phyloP scores from a whole-genome alignment of 2,113 vertebrate genomes.

The Turdus rufiventris region DNA sequence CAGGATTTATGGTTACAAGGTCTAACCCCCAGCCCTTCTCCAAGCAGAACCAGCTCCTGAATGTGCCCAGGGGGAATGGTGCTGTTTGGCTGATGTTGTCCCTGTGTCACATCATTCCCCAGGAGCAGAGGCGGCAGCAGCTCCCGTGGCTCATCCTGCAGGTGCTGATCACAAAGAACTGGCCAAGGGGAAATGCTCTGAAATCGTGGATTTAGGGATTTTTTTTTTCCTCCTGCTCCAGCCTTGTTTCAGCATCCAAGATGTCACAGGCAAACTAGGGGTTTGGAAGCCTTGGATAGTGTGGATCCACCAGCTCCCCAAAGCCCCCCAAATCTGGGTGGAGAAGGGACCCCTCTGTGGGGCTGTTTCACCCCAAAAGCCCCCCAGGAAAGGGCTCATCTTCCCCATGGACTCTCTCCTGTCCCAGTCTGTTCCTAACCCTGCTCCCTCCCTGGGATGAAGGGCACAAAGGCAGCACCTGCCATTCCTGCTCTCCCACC shows the following conservation, averaged over 20 bases:
- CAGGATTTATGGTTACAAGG: background rate
- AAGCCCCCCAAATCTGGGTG: background rate
- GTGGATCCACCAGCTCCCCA: fast-evolving
- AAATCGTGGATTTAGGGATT: fast-evolving
- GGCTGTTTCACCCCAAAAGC: background rate
- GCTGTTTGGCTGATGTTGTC: fast-evolving
- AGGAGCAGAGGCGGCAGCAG: background rate
- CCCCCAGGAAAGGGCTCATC: fast-evolving
- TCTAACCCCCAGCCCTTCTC: background rate
- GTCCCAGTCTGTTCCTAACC: background rate
- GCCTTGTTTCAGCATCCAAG: background rate
- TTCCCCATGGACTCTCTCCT: background rate
- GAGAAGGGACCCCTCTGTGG: fast-evolving
- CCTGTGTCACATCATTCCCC: fast-evolving
- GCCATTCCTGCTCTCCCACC: background rate
- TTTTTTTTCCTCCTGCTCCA: fast-evolving
- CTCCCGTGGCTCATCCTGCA: fast-evolving
- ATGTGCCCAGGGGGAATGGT: fast-evolving
- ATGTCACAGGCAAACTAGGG: too few relatives aligned
- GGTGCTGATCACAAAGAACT: background rate
- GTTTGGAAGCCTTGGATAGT: fast-evolving
- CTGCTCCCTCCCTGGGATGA: background rate
- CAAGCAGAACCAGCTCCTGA: fast-evolving
- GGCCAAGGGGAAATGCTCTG: fast-evolving
- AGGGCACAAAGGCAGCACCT: background rate